A percentile compares a stretch with the other conserved stretches of the same genome.
Evolutionary conservation across 37 sponge, comb jelly and placozoan species (phyloP).

Genomic region (Agelas oroides): DNA sequence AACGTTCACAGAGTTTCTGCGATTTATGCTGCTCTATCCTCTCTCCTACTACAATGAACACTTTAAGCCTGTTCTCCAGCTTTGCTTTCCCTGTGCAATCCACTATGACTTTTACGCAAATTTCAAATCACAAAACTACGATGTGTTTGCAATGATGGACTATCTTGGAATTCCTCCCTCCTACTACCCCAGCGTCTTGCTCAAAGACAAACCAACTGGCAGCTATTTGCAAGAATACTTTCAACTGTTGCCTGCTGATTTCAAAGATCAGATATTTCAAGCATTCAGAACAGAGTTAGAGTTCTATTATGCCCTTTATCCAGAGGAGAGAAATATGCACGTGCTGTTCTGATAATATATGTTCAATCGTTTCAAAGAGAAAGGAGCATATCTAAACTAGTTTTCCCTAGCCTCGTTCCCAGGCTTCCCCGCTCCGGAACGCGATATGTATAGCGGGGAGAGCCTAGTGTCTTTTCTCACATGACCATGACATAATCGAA

Average conservation of each 20-base stretch:
- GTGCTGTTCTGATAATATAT: background rate
- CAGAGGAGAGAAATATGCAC: slow-evolving; percentile 49
- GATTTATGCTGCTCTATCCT: slow-evolving; percentile 22
- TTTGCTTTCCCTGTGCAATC: slow-evolving; percentile 66
- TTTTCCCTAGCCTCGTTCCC: too few species aligned
- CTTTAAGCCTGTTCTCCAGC: slow-evolving; percentile 40
- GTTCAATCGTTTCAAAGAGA: too few species aligned
- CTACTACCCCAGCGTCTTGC: slow-evolving; percentile 31
- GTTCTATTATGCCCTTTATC: slow-evolving; percentile 51
- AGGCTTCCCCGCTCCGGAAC: too few species aligned
- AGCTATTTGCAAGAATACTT: background rate
- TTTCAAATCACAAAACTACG: slow-evolving; percentile 53
- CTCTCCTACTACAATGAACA: slow-evolving; percentile 52
- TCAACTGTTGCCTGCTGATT: background rate
- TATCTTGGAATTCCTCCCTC: slow-evolving; percentile 30
- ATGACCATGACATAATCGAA: too few species aligned
- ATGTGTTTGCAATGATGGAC: slow-evolving; percentile 47
- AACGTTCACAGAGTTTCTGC: slow-evolving; percentile 26
- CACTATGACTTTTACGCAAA: slow-evolving; percentile 54
- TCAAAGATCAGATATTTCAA: background rate
- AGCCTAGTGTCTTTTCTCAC: too few species aligned
- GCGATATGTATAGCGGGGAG: too few species aligned
- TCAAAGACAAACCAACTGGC: background rate
- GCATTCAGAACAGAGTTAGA: slow-evolving; percentile 28
- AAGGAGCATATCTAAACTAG: too few species aligned